Evolutionary conservation across 2,888 invertebrate species (phyloP), one percentile per base, ranked within the genome.

Genomic region (Zhuqinia jingwanae): DNA sequence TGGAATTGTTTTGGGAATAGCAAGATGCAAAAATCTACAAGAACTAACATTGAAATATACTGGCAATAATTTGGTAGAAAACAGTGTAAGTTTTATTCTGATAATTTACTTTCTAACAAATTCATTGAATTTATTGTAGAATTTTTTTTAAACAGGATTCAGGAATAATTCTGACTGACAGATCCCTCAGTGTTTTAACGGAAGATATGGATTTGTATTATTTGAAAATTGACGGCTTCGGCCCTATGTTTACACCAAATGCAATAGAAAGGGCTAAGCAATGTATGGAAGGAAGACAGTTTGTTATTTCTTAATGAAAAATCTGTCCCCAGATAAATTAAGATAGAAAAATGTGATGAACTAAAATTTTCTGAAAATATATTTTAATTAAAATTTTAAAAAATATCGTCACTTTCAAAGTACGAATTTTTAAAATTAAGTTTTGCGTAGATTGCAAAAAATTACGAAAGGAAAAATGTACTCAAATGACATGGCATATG

Each of bases 211-310:
- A 83, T 45, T 56, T 88, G 15, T 36, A 75, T n/a, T 87, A 77
- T 47, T 80, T 88, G 30, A 88, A 87, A 80, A 42, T 88, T 6
- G 80, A 88, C 25, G 88, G 88, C 11, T 88, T 85, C 58, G 68
- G 53, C 0, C 58, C 73, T 17, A 65, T 70, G 53, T 88, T 87
- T 42, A 88, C 65, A 17, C 15, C 73, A 27, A 56, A 36, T 5
- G 80, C 65, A 30, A 56, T 88, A 3, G 76, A 84, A 36, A 22
- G n/a, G 17, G 63, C 68, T 0, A 79, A 63, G 25, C 11, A 60
- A 25, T 36, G 8, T 53, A 75, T 75, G 75, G 53, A 53, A 53
- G 13, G 83, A 10, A 50, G 68, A 53, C 85, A 88, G 27, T 45
- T 85, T 10, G 25, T 65, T 11, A 47, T 36, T 36, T 8, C 36